phyloP scores from a whole-genome alignment of 2,113 vertebrate species.

The Symphodus melops region DNA sequence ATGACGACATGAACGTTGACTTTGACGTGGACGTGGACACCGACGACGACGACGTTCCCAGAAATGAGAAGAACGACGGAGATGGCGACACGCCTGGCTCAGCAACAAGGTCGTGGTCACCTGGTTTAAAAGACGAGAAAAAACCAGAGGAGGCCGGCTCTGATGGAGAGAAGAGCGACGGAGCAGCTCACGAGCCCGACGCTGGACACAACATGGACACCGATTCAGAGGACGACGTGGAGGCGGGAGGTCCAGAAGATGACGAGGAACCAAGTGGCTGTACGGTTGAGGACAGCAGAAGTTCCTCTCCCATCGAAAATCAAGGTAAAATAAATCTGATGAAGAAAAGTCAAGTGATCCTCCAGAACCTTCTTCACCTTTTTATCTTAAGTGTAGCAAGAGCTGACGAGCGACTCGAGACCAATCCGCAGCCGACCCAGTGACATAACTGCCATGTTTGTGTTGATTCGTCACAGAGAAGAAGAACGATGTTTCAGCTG shows the following conservation, averaged over 20 bases:
- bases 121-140: neutral
- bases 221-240: neutral
- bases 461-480: constrained; percentile 4
- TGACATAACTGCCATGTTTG: too few relatives aligned
- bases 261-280: neutral
- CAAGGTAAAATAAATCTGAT: constrained; percentile 26
- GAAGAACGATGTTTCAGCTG: neutral
- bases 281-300: neutral
- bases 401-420: too few relatives aligned
- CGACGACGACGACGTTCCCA: constrained; percentile 1
- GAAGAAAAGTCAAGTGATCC: neutral
- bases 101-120: fast-evolving
- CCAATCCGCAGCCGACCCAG: too few relatives aligned
- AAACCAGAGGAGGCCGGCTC: neutral
- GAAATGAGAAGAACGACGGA: constrained; percentile 1
- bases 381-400: too few relatives aligned
- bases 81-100: fast-evolving
- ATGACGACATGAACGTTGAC: constrained; percentile 51
- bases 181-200: fast-evolving
- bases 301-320: constrained; percentile 1
- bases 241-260: constrained; percentile 6
- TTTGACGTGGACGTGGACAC: constrained; percentile 46
- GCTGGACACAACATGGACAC: neutral
- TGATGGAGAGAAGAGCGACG: neutral
- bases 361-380: too few relatives aligned